These are phyloP conservation scores for Drosophila limbata DNA, from an alignment of 2,888 invertebrate species.

Conservation along the genomic window DNA sequence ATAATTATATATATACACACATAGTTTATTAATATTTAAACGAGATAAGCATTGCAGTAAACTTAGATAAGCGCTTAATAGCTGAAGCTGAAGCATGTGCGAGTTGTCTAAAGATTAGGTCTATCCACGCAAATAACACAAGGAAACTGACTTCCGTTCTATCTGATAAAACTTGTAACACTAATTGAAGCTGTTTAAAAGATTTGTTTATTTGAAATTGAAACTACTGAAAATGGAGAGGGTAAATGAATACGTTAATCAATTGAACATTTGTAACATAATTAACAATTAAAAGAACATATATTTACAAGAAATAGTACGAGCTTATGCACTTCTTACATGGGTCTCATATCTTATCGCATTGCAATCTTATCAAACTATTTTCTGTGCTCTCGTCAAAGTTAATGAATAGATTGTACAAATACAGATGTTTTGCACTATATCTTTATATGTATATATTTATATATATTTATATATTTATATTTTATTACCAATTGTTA, in stretches of 20 bases:
- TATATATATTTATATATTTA: conserved; percentile 25
- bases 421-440: conserved; percentile 6
- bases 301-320: conserved; percentile 4
- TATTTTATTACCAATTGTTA: conserved; percentile 45
- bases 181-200: neutral
- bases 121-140: conserved; percentile 5
- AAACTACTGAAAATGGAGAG: neutral
- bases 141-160: conserved; percentile 25
- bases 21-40: conserved; percentile 3
- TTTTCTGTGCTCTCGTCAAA: conserved; percentile 13
- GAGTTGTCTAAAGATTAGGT: neutral
- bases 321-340: conserved; percentile 10
- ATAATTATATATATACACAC: conserved; percentile 4
- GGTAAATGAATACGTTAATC: neutral
- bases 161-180: conserved; percentile 4
- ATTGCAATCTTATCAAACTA: conserved; percentile 44
- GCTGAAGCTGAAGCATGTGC: conserved; percentile 11
- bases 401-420: conserved; percentile 21
- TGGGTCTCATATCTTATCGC: conserved; percentile 23
- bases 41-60: conserved; percentile 37
- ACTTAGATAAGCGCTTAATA: conserved; percentile 28
- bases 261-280: conserved; percentile 9
- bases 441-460: conserved; percentile 18
- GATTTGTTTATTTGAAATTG: neutral
- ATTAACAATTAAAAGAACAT: conserved; percentile 26